These are phyloP conservation scores for Galago senegalensis DNA, from an alignment of 2,797 vertebrate genomes.

Conservation along the genomic window DNA sequence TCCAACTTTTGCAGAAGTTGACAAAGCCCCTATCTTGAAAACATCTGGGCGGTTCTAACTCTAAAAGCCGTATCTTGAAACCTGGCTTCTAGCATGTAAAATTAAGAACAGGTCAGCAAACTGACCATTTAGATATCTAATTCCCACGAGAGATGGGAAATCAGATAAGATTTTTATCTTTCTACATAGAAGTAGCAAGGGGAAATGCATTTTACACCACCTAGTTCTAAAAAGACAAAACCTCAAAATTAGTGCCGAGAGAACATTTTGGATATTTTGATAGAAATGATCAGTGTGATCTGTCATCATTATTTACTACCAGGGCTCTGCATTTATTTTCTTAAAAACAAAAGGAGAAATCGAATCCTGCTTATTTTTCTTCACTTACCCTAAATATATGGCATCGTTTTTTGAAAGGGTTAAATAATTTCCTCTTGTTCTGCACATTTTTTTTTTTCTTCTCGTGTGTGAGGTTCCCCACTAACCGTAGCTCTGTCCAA, in stretches of 20 bases:
- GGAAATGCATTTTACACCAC: neutral
- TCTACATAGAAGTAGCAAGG: neutral
- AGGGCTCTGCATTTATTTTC: constrained; percentile 79
- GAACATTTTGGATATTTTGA: constrained; percentile 61
- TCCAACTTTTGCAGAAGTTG: neutral
- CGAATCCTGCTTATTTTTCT: constrained; percentile 84
- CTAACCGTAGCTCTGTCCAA: constrained; percentile 89
- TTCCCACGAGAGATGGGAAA: constrained; percentile 76
- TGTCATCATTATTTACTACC: constrained; percentile 77
- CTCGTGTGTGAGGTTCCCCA: constrained; percentile 84
- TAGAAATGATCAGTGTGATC: constrained; percentile 78
- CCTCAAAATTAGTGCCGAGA: constrained; percentile 5
- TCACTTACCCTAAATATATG: constrained; percentile 83
- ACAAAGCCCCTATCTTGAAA: constrained; percentile 51
- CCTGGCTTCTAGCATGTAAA: neutral
- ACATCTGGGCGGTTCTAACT: neutral
- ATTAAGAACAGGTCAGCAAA: neutral
- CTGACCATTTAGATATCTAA: neutral
- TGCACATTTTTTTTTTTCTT: constrained; percentile 74
- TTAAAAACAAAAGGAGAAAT: constrained; percentile 85
- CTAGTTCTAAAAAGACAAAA: neutral
- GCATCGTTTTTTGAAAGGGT: constrained; percentile 88
- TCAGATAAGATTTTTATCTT: constrained; percentile 81
- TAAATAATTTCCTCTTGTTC: constrained; percentile 90
- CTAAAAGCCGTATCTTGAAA: neutral